A percentile compares a stretch with the other conserved stretches of the same genome.
These are phyloP conservation scores for Chelonia mydas DNA, from an alignment of 2,797 vertebrate genomes.

Conservation along the genomic window DNA sequence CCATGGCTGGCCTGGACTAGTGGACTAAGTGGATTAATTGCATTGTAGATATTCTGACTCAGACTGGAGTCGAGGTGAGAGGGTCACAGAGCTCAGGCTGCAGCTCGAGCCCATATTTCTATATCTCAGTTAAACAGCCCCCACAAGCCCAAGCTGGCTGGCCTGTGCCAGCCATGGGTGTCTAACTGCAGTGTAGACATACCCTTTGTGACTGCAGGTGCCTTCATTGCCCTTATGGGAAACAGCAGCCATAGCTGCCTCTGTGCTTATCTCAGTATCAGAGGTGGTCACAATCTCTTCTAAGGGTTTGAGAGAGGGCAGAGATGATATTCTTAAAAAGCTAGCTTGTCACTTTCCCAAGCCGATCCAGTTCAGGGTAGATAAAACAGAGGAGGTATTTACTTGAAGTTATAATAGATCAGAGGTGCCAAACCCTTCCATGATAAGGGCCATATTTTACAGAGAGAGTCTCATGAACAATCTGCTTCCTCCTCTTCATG, in stretches of 20 bases:
- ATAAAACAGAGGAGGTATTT: too few species aligned
- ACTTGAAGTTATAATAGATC: too few species aligned
- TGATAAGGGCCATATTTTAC: not conserved
- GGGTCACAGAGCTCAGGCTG: not conserved
- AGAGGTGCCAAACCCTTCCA: not conserved
- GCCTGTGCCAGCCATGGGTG: not conserved
- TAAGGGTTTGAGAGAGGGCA: too few species aligned
- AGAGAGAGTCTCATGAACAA: not conserved
- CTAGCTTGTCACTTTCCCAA: not conserved
- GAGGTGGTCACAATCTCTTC: not conserved
- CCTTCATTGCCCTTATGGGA: not conserved
- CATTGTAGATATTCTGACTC: not conserved
- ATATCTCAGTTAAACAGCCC: not conserved
- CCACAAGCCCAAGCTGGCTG: accelerated
- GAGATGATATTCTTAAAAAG: too few species aligned
- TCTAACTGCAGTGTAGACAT: not conserved
- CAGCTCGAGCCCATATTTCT: not conserved
- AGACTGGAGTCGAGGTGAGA: not conserved
- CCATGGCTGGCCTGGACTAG: not conserved
- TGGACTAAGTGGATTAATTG: not conserved
- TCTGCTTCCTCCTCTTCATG: not conserved
- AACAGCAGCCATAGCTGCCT: not conserved
- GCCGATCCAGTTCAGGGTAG: not conserved
- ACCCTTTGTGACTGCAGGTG: not conserved
- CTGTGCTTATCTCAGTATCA: not conserved